phyloP scores from a whole-genome alignment of 2,113 vertebrate genomes.

The Merops nubicus region DNA sequence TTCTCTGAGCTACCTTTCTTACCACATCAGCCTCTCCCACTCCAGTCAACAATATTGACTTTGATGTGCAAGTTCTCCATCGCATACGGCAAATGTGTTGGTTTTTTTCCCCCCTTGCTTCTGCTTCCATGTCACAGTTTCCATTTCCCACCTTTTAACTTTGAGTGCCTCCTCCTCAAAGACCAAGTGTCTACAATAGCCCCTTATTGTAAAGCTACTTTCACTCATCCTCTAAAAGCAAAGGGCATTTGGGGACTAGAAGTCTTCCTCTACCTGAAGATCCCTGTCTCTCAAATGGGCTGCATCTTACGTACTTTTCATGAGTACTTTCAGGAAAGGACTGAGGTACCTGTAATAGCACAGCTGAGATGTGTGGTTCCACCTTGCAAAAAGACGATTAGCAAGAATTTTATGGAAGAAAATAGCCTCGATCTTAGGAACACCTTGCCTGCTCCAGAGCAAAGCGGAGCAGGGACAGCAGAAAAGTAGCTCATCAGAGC shows the following conservation, averaged over 20 bases:
- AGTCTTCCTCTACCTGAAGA: not conserved
- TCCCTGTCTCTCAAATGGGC: not conserved
- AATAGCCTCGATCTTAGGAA: not conserved
- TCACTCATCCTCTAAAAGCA: not conserved
- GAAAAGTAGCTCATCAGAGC: not conserved
- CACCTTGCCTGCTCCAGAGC: not conserved
- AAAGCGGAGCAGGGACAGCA: not conserved
- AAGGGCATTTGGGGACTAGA: not conserved
- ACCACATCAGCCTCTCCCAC: rapidly evolving
- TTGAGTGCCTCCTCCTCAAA: not conserved
- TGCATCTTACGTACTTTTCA: not conserved
- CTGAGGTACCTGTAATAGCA: not conserved
- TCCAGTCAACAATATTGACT: not conserved
- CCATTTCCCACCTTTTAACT: not conserved
- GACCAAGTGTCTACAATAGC: not conserved
- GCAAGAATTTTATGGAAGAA: not conserved
- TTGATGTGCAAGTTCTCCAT: not conserved
- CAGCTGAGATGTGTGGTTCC: not conserved
- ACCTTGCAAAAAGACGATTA: not conserved
- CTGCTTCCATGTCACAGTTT: not conserved
- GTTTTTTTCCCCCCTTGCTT: not conserved
- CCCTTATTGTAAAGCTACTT: not conserved
- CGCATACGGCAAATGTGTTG: not conserved
- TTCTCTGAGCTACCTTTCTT: not conserved
- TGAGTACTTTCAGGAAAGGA: not conserved